Base-by-base conservation (phyloP, 23 tunicate species). In the Trididemnum clinides region DNA sequence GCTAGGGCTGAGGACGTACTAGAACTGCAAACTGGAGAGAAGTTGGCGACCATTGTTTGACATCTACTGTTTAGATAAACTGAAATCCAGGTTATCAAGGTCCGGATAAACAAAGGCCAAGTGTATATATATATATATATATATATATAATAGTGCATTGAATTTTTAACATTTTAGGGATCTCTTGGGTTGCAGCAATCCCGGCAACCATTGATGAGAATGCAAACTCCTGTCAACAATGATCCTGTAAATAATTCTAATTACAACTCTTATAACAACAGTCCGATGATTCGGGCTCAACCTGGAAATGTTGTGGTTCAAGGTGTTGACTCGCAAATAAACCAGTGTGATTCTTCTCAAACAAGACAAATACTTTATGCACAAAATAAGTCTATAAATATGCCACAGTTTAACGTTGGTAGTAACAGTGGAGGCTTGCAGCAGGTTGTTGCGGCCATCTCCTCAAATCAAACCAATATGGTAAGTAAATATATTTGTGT, bases 401-500 rank as follows among this genome's bases (percentile, higher is more conserved):
- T 71, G 44, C 87, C 70, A 34, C 86, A 82, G 39, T 58, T 33
- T 12, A 15, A 15, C 25, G 38, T 15, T 27, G 25, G 25, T 38
- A 37, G 75, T 25, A 79, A 58, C 49, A 79, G 64, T 37, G 86
- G 74, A 20, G 84, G 84, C 28, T 64, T 82, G 76, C 86, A 82
- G 22, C 75, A 82, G 38, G 57, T 74, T 7, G n/a, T 71, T 28
- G 28, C 25, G 59, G 39, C 64, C n/a, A 30, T 51, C 18, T 51
- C 83, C 10, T 27, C 65, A 1, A 78, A 78, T 31, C 83, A 78
- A 78, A 78, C 34, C 34, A 78, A 51, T 31, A 51, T 78, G 83
- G 83, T 78, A 33, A 28, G 77, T 71, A 31, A 6, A 6, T 71
- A 6, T 20, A 18, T n/a, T n/a, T n/a, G n/a, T n/a, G n/a, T n/a